phyloP scores from a whole-genome alignment of 1,140 invertebrate genomes.

The Oedothorax gibbosus region DNA sequence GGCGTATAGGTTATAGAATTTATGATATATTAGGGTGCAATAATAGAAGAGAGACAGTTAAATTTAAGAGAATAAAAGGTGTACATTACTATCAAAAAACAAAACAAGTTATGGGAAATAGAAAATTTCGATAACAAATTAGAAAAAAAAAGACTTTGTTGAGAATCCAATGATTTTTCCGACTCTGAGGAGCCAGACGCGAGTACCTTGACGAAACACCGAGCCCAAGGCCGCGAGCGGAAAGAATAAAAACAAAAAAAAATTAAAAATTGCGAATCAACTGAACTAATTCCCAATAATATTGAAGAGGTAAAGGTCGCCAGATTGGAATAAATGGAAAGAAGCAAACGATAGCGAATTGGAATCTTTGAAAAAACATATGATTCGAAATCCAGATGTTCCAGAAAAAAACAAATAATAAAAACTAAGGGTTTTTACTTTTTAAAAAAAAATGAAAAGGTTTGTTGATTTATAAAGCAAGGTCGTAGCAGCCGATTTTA shows the following conservation, averaged over 20 bases:
- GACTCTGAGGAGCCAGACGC: background rate
- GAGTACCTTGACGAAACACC: background rate
- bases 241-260: background rate
- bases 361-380: constrained; percentile 2
- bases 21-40: background rate
- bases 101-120: background rate
- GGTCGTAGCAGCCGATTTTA: constrained; percentile 54
- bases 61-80: constrained; percentile 14
- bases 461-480: constrained; percentile 26
- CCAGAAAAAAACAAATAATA: background rate
- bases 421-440: background rate
- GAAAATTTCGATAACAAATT: background rate
- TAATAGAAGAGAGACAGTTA: constrained; percentile 12
- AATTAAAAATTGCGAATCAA: background rate
- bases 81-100: background rate
- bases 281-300: background rate
- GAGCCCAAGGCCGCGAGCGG: background rate
- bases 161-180: background rate
- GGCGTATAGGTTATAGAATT: background rate
- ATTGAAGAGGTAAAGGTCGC: background rate
- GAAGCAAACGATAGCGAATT: background rate
- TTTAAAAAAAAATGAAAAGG: background rate
- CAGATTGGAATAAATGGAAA: background rate
- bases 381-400: background rate
- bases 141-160: background rate